These are phyloP conservation scores for Merops nubicus DNA, from an alignment of 2,113 vertebrate genomes.

Conservation along the genomic window DNA sequence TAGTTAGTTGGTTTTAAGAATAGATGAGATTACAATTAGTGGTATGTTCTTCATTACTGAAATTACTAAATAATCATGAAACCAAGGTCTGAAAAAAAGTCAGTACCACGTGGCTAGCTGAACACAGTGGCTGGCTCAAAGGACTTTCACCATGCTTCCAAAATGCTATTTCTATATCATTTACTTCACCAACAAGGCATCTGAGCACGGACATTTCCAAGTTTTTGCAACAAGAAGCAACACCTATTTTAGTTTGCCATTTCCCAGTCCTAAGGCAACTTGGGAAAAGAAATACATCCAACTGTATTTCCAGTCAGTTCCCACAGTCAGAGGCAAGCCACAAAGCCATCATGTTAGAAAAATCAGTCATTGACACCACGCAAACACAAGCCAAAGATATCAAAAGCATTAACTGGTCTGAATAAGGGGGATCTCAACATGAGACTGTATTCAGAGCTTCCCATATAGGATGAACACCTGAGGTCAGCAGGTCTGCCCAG, in stretches of 20 bases:
- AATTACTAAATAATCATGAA: constrained; percentile 17
- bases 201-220: neutral
- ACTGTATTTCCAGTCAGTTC: constrained; percentile 9
- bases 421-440: neutral
- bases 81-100: neutral
- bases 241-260: neutral
- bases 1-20: neutral
- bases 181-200: neutral
- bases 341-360: neutral
- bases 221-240: neutral
- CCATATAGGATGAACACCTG: neutral
- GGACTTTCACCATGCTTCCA: constrained; percentile 24
- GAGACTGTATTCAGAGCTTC: neutral
- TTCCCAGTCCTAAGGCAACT: neutral
- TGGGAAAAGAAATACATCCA: neutral
- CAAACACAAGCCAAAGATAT: neutral
- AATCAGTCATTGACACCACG: neutral
- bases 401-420: neutral
- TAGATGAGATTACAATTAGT: neutral
- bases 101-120: neutral
- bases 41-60: neutral
- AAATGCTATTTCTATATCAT: constrained; percentile 21
- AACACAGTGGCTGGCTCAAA: neutral
- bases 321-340: constrained; percentile 9
- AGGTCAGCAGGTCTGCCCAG: fast-evolving